Conservation (phyloP, 92 coral and sea anemone species). For the Phenganax marumi region DNA sequence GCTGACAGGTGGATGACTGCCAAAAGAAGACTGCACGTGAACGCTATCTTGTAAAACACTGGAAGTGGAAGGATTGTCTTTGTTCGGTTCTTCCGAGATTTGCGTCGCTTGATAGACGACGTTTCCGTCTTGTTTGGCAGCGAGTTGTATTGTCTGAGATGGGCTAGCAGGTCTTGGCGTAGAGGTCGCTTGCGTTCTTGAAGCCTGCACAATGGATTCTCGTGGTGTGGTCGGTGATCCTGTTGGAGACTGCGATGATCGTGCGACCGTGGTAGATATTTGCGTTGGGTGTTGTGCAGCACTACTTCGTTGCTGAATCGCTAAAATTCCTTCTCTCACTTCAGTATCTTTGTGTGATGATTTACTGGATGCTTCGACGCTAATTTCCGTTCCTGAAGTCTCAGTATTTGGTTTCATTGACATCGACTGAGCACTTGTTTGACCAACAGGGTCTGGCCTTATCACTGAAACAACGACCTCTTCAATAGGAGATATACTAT, state of each 20-base stretch:
- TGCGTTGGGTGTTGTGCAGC: background rate
- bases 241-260: conserved; percentile 3
- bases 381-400: background rate
- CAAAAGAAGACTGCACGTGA: conserved; percentile 19
- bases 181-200: background rate
- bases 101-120: background rate
- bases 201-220: background rate
- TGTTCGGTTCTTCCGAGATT: background rate
- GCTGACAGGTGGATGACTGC: conserved; percentile 20
- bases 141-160: background rate
- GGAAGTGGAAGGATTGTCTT: background rate
- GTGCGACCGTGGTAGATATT: background rate
- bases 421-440: background rate
- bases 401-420: background rate
- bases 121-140: background rate
- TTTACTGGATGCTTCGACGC: background rate
- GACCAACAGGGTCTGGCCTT: background rate
- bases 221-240: background rate
- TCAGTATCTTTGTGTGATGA: background rate
- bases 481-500: background rate
- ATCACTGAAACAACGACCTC: background rate
- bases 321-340: background rate
- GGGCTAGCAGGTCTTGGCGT: background rate
- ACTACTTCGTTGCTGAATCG: background rate
- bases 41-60: background rate